phyloP scores from a whole-genome alignment of 2,113 vertebrate species.

The Pangasianodon hypophthalmus region DNA sequence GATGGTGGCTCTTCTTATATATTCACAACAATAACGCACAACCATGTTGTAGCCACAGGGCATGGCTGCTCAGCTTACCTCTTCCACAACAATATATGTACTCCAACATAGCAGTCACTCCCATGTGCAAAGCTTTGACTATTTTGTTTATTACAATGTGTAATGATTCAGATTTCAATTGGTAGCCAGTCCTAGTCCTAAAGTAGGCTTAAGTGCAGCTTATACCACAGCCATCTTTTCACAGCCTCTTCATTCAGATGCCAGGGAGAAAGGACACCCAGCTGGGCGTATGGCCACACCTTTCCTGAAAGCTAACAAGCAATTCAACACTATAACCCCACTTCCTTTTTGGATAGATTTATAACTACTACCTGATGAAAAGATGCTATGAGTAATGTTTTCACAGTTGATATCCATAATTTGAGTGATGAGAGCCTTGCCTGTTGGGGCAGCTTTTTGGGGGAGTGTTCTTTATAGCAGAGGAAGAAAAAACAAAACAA shows the following conservation, averaged over 20 bases:
- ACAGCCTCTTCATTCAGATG: slow-evolving; percentile 7
- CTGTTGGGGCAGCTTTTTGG: slow-evolving; percentile 28
- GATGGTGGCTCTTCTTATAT: slow-evolving; percentile 38
- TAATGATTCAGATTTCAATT: not conserved
- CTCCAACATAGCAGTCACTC: not conserved
- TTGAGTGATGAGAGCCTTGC: slow-evolving; percentile 26
- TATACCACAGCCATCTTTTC: slow-evolving; percentile 15
- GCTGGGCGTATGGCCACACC: slow-evolving; percentile 45
- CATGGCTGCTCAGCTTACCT: not conserved
- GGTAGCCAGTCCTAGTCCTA: not conserved
- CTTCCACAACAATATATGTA: not conserved
- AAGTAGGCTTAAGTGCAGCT: not conserved
- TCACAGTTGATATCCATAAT: slow-evolving; percentile 17
- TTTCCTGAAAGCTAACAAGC: slow-evolving; percentile 46
- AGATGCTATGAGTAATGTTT: slow-evolving; percentile 30
- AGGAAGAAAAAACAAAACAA: not conserved
- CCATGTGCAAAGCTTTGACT: not conserved
- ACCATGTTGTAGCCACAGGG: slow-evolving; percentile 3
- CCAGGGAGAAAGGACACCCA: slow-evolving; percentile 6
- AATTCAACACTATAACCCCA: slow-evolving; percentile 27
- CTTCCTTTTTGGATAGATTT: slow-evolving; percentile 50
- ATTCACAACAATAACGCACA: slow-evolving; percentile 40
- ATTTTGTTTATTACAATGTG: slow-evolving; percentile 7
- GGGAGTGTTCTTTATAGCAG: slow-evolving; percentile 26
- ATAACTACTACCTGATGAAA: slow-evolving; percentile 58